Conservation (phyloP, 2,888 invertebrate species). For the Lamproptera curius region DNA sequence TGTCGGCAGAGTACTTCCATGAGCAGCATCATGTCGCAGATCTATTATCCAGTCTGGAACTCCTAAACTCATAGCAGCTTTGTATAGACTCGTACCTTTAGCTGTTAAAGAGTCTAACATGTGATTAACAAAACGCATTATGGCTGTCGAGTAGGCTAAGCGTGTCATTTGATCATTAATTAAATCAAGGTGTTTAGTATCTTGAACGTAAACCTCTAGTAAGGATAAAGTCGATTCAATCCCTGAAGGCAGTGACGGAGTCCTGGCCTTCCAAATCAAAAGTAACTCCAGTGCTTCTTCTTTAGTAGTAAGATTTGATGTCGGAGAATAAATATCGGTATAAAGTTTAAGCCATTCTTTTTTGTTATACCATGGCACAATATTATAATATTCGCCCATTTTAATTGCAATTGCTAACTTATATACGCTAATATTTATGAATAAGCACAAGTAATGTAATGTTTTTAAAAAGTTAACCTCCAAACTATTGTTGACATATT, state of each 20-base stretch:
- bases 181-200: slow-evolving; percentile 37
- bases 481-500: too few species aligned
- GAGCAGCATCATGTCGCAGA: slow-evolving; percentile 87
- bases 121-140: slow-evolving; percentile 83
- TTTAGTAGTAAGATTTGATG: slow-evolving; percentile 39
- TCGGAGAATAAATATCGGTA: slow-evolving; percentile 56
- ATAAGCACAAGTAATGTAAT: too few species aligned
- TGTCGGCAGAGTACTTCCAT: slow-evolving; percentile 82
- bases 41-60: slow-evolving; percentile 90
- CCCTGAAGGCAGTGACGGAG: slow-evolving; percentile 76
- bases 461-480: too few species aligned
- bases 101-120: slow-evolving; percentile 76
- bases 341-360: slow-evolving; percentile 76
- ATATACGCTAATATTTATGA: slow-evolving; percentile 5
- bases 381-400: slow-evolving; percentile 50
- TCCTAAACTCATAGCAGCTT: slow-evolving; percentile 80
- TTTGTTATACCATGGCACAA: slow-evolving; percentile 66
- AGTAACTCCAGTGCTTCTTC: slow-evolving; percentile 66
- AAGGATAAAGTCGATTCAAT: slow-evolving; percentile 79
- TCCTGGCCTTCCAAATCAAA: slow-evolving; percentile 77
- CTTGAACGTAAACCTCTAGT: slow-evolving; percentile 70
- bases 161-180: slow-evolving; percentile 66
- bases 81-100: slow-evolving; percentile 72
- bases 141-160: slow-evolving; percentile 79
- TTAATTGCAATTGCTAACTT: slow-evolving; percentile 19